These are phyloP conservation scores for Bos indicus DNA, from an alignment of 2,113 vertebrate genomes.

Conservation along the genomic window DNA sequence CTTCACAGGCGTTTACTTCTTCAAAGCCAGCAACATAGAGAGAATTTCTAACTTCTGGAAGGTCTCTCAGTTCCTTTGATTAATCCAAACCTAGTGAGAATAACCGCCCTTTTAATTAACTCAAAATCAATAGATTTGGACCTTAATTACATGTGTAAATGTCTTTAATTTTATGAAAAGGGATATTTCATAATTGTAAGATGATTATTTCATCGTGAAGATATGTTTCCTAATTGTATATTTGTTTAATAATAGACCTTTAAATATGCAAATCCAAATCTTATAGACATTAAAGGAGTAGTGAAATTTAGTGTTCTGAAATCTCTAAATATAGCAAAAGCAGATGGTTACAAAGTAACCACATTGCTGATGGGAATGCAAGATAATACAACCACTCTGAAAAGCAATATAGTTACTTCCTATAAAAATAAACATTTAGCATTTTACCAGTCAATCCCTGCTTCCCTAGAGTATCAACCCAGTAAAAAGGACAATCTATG, in stretches of 20 bases:
- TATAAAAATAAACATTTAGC: background rate
- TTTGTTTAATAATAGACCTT: background rate
- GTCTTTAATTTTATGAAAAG: background rate
- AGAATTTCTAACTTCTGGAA: background rate
- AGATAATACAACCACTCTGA: background rate
- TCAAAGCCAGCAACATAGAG: background rate
- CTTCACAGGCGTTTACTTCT: background rate
- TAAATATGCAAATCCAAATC: background rate
- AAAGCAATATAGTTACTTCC: background rate
- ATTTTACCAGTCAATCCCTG: background rate
- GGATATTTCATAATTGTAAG: background rate
- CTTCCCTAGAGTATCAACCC: background rate
- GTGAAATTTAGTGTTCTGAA: background rate
- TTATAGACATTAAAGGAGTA: background rate
- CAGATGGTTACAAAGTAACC: background rate
- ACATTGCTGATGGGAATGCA: background rate
- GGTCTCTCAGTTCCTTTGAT: background rate
- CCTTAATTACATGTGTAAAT: background rate
- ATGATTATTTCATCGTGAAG: background rate
- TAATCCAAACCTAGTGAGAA: background rate
- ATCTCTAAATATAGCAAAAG: background rate
- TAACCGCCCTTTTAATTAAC: background rate
- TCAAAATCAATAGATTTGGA: background rate
- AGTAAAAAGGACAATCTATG: background rate
- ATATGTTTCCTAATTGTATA: background rate